Evolutionary conservation across 2,888 invertebrate genomes (phyloP).

Genomic region (Eucriotettix oculatus): DNA sequence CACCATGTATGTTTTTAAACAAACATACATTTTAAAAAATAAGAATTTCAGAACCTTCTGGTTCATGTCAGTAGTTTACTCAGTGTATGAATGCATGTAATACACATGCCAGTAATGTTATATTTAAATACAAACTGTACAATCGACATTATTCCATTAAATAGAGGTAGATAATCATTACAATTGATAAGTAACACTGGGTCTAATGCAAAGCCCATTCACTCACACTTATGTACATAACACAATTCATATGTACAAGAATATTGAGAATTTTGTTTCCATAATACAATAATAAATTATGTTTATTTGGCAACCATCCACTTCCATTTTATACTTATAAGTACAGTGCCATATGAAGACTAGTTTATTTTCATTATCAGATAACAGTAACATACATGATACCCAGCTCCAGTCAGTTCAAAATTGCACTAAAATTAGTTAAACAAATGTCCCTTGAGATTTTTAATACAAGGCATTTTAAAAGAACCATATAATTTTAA

Average conservation of each 20-base stretch:
- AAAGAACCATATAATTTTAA: too few relatives aligned
- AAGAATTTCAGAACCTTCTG: too few relatives aligned
- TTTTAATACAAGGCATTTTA: not conserved
- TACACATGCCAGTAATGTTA: not conserved
- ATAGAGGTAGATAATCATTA: not conserved
- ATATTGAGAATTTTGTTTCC: not conserved
- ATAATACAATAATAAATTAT: not conserved
- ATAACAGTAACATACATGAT: too few relatives aligned
- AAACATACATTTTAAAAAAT: not conserved
- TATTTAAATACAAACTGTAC: not conserved
- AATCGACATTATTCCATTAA: not conserved
- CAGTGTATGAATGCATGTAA: too few relatives aligned
- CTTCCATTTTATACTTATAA: not conserved
- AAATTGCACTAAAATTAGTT: not conserved
- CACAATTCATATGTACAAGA: not conserved
- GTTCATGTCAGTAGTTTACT: too few relatives aligned
- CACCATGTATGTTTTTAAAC: not conserved
- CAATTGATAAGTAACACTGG: not conserved
- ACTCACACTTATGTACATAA: not conserved
- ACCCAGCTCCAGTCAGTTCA: not conserved
- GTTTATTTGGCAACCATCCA: not conserved
- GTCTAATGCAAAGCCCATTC: not conserved
- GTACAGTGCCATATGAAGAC: not conserved
- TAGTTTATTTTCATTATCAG: not conserved
- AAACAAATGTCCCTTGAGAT: not conserved